Base-by-base conservation (phyloP, 2,113 vertebrate species). In the Turnix velox region DNA sequence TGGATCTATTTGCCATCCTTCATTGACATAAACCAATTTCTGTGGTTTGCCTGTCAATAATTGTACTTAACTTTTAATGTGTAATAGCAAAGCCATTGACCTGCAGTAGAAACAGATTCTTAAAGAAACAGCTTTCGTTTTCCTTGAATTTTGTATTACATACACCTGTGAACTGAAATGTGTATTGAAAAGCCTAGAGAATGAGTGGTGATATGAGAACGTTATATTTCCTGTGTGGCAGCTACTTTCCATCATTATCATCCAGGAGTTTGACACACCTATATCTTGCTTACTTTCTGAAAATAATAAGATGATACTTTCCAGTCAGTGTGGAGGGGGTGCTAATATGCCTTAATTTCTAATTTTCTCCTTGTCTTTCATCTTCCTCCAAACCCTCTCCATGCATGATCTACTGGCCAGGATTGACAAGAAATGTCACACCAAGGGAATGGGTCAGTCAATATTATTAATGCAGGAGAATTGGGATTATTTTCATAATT, bases 61-160 rank as follows among this genome's bases (percentile, higher is more conserved):
- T 22, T 68, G 46, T 61, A 40, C 54, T 94, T 92, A 88, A 87
- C 83, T 61, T 91, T 66, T 84, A 94, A 71, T 33, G 71, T 84
- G 22, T 12, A 79, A 71, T 55, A 55, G 54, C 71, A 73, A 90
- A 93, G 28, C 17, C 48, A 20, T 61, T 94, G 81, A 83, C 52
- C 55, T 92, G 16, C 7, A 66, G 52, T 31, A 82, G 52, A 69
- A 77, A 37, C 2, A 58, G 17, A 1, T n/a, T 86, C 74, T 94
- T 89, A 94, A 94, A 69, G 43, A 82, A 92, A 93, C 37, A 28
- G 13, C 24, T 59, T 43, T 73, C 12, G 28, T 81, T 69, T 93
- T 81, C 48, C 59, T 19, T 61, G 13, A 24, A 49, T 73, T 84
- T 80, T 78, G 8, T 27, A 77, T 91, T 52, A 88, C 71, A 54